Evolutionary conservation across 2,888 invertebrate species (phyloP), one percentile per base, ranked within the genome.

Genomic region (Autographa pulchrina): DNA sequence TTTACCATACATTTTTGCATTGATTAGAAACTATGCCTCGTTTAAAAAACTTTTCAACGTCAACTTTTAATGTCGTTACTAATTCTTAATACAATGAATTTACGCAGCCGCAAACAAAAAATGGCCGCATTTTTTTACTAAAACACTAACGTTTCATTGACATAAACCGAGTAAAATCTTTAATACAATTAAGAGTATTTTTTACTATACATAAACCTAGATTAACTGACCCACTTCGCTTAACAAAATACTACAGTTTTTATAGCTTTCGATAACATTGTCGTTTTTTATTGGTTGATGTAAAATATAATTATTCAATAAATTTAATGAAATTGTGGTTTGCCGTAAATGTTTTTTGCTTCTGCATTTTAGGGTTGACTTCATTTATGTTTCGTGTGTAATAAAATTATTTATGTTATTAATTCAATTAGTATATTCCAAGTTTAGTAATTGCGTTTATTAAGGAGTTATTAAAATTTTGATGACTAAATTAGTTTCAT

Each of bases 131-230:
- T 52, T 68, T 67, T 74, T 48, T 66, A 68, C 35, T 35, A 9
- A 35, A 35, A 35, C 35, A 35, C 35, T 52, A 38, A 58, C 13
- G 52, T 52, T 74, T 32, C 56, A 48, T 11, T 54, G 41, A 54
- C n/a, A 61, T 59, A 65, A 68, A 68, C 52, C 0, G 72, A 72
- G 52, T 14, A 8, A 65, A 62, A 58, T 68, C 41, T 72, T 62
- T 70, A 75, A 79, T 72, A 62, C 56, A 72, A 72, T 80, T 64
- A 79, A 61, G 43, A 48, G 54, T 25, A 60, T 82, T 82, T 81
- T 82, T 80, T 79, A 71, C 65, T 70, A 62, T 61, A 52, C 80
- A 70, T 79, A 79, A 79, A 81, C 70, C 78, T 59, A 82, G 76
- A 80, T 82, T 68, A 72, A 75, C 62, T 68, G 82, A 75, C 82